Conservation (phyloP, 2,113 vertebrate genomes). For the Sciurus niger region DNA sequence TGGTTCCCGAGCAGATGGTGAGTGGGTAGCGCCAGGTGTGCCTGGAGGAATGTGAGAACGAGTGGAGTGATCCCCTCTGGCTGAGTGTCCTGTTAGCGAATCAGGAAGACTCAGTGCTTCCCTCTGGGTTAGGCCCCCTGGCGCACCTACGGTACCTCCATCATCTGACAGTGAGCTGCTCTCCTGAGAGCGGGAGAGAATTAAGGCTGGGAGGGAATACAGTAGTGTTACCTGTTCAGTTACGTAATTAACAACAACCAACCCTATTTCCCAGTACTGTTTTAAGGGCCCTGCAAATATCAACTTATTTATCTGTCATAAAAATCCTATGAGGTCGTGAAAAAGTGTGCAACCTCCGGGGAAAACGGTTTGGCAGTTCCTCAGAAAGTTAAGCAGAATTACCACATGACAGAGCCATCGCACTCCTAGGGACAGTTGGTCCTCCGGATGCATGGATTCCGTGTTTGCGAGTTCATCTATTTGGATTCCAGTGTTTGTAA, state of each 20-base stretch:
- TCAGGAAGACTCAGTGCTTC: neutral
- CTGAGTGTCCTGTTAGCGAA: neutral
- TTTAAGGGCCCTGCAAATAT: neutral
- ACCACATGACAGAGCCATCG: neutral
- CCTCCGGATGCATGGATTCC: neutral
- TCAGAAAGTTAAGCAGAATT: neutral
- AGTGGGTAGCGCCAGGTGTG: neutral
- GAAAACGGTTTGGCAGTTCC: neutral
- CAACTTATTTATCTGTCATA: neutral
- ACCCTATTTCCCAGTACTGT: neutral
- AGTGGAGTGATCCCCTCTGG: neutral
- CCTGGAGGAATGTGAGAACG: neutral
- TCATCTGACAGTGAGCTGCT: neutral
- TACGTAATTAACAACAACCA: slow-evolving; percentile 33
- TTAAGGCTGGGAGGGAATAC: neutral
- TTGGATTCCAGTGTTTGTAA: neutral
- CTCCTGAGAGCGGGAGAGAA: neutral
- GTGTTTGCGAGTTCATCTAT: neutral
- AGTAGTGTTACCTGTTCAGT: neutral
- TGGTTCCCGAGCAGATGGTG: neutral
- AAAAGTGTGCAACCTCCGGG: neutral
- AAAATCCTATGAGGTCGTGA: neutral
- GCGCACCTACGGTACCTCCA: accelerated
- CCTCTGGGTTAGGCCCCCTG: neutral
- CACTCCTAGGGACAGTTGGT: no score